These are phyloP conservation scores for Chalcosyrphus nemorum DNA, from an alignment of 2,888 invertebrate genomes.

Conservation along the genomic window DNA sequence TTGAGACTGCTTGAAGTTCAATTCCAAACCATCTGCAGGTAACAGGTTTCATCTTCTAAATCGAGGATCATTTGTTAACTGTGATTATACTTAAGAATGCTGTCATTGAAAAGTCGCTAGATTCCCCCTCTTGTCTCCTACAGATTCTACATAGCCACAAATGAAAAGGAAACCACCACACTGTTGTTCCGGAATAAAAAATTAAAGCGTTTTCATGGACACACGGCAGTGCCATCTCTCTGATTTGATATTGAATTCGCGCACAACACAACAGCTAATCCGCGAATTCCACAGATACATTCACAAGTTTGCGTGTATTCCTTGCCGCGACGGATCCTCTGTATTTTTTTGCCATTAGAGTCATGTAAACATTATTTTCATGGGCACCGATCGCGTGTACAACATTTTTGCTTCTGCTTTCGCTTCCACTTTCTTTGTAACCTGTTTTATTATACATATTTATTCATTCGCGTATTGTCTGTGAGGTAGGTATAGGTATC, in stretches of 20 bases:
- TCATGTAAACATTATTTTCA: constrained; percentile 56
- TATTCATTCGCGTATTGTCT: constrained; percentile 44
- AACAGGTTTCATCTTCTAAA: no score
- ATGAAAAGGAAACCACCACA: constrained; percentile 56
- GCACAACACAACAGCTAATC: constrained; percentile 2
- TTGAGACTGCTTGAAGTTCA: no score
- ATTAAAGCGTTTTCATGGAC: constrained; percentile 70
- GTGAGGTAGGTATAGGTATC: neutral
- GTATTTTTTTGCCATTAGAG: constrained; percentile 40
- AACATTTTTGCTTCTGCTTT: constrained; percentile 70
- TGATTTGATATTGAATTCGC: constrained; percentile 45
- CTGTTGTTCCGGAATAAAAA: constrained; percentile 57
- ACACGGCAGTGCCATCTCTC: constrained; percentile 39
- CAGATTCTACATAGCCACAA: neutral
- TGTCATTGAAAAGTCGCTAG: no score
- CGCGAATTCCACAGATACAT: constrained; percentile 22
- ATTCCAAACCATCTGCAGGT: no score
- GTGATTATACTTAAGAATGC: no score
- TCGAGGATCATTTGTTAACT: no score
- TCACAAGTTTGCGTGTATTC: constrained; percentile 15
- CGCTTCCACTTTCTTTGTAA: constrained; percentile 72
- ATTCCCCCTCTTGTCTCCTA: neutral
- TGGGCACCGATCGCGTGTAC: constrained; percentile 70
- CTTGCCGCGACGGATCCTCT: constrained; percentile 17
- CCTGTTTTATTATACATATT: no score